Conservation (phyloP, 1,140 invertebrate genomes). For the Teleogryllus occipitalis region DNA sequence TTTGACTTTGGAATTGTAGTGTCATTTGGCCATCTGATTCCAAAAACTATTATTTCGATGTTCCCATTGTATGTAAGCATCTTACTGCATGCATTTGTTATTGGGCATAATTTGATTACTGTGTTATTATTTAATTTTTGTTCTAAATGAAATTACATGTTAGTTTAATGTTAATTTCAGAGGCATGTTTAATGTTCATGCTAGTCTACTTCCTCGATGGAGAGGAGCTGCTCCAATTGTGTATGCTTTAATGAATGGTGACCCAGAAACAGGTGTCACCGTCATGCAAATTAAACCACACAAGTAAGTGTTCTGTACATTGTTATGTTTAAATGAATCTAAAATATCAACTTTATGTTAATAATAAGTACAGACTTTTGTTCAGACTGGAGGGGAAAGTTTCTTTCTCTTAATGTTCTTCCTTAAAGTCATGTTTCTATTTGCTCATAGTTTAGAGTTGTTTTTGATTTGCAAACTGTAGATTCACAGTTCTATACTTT, state of each 20-base stretch:
- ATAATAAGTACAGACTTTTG: not conserved
- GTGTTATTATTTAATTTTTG: not conserved
- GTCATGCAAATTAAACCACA: conserved; percentile 82
- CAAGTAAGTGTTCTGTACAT: conserved; percentile 39
- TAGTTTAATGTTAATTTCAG: conserved; percentile 42
- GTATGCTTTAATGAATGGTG: conserved; percentile 75
- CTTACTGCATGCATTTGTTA: conserved; percentile 20
- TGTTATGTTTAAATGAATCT: not conserved
- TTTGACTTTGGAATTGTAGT: conserved; percentile 61
- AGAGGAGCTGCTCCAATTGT: conserved; percentile 83
- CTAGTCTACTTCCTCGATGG: conserved; percentile 84
- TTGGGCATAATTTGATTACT: conserved; percentile 11
- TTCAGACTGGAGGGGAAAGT: too few relatives aligned
- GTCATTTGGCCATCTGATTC: conserved; percentile 64
- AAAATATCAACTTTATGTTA: not conserved
- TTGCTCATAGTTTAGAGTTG: too few relatives aligned
- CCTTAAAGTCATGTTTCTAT: too few relatives aligned
- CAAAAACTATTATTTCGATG: conserved; percentile 47
- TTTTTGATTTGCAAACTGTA: too few relatives aligned
- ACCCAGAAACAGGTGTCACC: conserved; percentile 72
- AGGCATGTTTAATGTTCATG: conserved; percentile 88
- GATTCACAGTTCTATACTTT: too few relatives aligned
- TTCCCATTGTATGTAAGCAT: conserved; percentile 50
- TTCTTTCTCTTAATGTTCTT: too few relatives aligned
- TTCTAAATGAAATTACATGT: conserved; percentile 15